Evolutionary conservation across 2,113 vertebrate species (phyloP), one percentile per base, ranked within the genome.

Genomic region (Lanius collurio): DNA sequence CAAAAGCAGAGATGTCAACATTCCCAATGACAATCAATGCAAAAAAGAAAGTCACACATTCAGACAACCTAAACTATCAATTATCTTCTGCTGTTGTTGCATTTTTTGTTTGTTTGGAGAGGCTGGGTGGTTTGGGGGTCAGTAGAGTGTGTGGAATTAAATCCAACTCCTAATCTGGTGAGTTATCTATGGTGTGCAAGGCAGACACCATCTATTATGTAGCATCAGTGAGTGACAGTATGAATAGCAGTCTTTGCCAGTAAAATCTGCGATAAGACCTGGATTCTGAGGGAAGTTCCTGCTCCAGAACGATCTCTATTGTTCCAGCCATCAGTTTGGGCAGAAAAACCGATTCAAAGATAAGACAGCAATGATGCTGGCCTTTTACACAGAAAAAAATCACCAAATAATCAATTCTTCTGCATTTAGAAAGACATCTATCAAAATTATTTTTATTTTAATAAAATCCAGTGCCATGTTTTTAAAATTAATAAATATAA

Each of bases 131-230:
- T 80, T 86, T 77, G 26, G 81, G 47, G 74, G 64, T 94, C 92
- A 93, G 57, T 23, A 85, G 52, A 88, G 71, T 97, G 57, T 75
- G 90, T 89, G 90, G 94, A 97, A 95, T 97, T 97, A 98, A 98
- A 98, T 95, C 94, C 89, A 94, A 83, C 65, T 89, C 69, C 71
- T 78, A 90, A 90, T 97, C 97, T 94, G 93, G 57, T 39, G 83
- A 98, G 97, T 99, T 99, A 99, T 99, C 99, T 98, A 53, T 93
- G 94, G 93, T 95, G 96, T 98, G 97, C 98, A 98, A 98, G 96
- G 97, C 98, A 94, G 96, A 94, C 96, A 89, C 94, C 96, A 98
- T 98, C 97, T 97, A 98, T 98, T 98, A 98, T 98, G 95, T 30
- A 73, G 91, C 93, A 92, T 85, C 95, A 70, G 90, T 97, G 98